These are phyloP conservation scores for Scelioninae gen. 2 DNA, from an alignment of 2,888 invertebrate species.

Conservation along the genomic window DNA sequence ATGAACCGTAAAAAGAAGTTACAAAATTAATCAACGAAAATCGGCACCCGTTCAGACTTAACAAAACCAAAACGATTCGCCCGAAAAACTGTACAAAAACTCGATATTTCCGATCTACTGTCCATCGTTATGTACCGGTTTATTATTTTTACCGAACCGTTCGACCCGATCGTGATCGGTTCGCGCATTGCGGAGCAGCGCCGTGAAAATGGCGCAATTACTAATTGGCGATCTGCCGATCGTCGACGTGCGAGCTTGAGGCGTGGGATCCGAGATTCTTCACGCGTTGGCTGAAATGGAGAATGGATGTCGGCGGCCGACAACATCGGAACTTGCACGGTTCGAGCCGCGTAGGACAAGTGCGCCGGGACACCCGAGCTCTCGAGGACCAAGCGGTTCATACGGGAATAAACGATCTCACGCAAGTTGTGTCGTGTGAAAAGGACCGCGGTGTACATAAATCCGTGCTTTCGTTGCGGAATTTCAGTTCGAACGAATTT, in stretches of 20 bases:
- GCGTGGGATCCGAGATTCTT: slow-evolving; percentile 57
- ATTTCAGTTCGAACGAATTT: slow-evolving; percentile 75
- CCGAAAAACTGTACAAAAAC: too few species aligned
- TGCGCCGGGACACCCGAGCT: slow-evolving; percentile 59
- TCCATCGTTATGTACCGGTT: too few species aligned
- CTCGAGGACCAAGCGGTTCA: slow-evolving; percentile 47
- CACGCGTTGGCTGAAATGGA: slow-evolving; percentile 66
- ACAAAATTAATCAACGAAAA: too few species aligned
- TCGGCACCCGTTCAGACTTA: too few species aligned
- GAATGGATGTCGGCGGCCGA: slow-evolving; percentile 65
- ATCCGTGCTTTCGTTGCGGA: slow-evolving; percentile 66
- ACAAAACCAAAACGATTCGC: too few species aligned
- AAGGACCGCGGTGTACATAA: slow-evolving; percentile 63
- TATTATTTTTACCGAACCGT: too few species aligned
- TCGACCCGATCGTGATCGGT: slow-evolving; percentile 18
- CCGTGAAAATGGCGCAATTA: slow-evolving; percentile 43
- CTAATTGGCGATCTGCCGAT: slow-evolving; percentile 55
- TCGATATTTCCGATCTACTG: too few species aligned
- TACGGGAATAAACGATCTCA: slow-evolving; percentile 56
- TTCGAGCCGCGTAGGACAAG: slow-evolving; percentile 55
- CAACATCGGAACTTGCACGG: slow-evolving; percentile 54
- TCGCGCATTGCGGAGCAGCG: slow-evolving; percentile 4
- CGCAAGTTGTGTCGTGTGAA: slow-evolving; percentile 57
- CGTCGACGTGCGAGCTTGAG: slow-evolving; percentile 51
- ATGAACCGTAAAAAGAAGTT: too few species aligned